Evolutionary conservation across 2,113 vertebrate species (phyloP).

Genomic region (Rallus limicola): DNA sequence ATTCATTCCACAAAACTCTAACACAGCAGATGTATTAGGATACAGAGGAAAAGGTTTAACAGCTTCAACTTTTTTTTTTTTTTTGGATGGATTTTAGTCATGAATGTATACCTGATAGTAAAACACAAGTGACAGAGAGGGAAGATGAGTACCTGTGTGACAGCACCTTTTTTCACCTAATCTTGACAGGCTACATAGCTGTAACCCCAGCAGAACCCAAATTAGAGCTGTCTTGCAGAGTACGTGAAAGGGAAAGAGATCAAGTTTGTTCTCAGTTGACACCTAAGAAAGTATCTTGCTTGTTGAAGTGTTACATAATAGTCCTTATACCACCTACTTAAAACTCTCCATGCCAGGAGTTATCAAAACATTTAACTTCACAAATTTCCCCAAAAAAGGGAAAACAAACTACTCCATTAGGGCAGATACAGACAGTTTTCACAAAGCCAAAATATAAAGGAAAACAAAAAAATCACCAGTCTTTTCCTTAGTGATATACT

Average conservation of each 20-base stretch:
- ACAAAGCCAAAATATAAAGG: not conserved
- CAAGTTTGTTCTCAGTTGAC: not conserved
- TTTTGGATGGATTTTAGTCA: not conserved
- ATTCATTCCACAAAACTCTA: not conserved
- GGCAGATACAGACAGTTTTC: not conserved
- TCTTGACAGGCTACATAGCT: not conserved
- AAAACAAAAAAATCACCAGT: not conserved
- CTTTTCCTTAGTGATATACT: not conserved
- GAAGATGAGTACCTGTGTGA: not conserved
- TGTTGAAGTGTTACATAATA: not conserved
- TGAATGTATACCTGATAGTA: not conserved
- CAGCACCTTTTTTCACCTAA: not conserved
- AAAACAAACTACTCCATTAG: not conserved
- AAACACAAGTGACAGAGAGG: not conserved
- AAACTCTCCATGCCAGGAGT: not conserved
- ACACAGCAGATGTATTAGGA: not conserved
- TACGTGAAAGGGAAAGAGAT: not conserved
- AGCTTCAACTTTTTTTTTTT: not conserved
- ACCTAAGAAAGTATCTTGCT: not conserved
- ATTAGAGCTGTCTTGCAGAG: not conserved
- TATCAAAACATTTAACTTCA: not conserved
- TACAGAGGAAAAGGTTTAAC: not conserved
- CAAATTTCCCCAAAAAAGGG: not conserved
- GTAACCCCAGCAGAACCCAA: not conserved
- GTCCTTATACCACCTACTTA: not conserved